phyloP scores from a whole-genome alignment of 2,797 vertebrate species.

The Setipinna tenuifilis region DNA sequence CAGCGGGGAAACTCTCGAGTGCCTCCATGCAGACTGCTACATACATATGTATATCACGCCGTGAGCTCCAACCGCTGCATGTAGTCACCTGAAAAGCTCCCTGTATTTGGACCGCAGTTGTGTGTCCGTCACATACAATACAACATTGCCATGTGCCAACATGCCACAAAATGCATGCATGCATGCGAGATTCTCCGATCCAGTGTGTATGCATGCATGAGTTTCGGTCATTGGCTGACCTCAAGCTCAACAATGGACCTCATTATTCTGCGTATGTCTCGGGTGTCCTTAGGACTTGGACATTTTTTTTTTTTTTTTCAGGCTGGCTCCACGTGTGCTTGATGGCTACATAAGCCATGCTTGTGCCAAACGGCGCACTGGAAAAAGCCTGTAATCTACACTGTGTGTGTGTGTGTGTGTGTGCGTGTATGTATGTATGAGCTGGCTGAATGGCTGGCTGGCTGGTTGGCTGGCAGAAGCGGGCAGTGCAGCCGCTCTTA shows the following conservation, averaged over 20 bases:
- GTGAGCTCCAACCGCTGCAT: neutral
- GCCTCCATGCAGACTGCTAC: neutral
- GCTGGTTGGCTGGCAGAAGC: neutral
- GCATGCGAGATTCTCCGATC: neutral
- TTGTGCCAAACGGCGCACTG: neutral
- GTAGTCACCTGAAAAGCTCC: neutral
- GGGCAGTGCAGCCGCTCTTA: neutral
- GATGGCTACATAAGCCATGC: neutral
- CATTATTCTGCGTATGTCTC: neutral
- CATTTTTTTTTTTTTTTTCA: neutral
- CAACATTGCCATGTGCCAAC: no score
- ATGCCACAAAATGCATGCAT: neutral
- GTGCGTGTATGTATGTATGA: neutral
- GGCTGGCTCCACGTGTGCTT: neutral
- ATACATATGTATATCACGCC: neutral
- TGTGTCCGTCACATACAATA: no score
- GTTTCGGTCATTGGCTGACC: neutral
- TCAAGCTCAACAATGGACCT: neutral
- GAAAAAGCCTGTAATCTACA: constrained; percentile 18
- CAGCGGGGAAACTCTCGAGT: neutral
- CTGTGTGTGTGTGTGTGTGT: neutral
- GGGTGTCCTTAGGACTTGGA: neutral
- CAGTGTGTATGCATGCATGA: neutral
- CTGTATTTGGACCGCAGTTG: neutral
- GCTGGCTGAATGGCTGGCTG: no score